phyloP scores from a whole-genome alignment of 2,113 vertebrate genomes.

The Pelecanoides urinatrix region DNA sequence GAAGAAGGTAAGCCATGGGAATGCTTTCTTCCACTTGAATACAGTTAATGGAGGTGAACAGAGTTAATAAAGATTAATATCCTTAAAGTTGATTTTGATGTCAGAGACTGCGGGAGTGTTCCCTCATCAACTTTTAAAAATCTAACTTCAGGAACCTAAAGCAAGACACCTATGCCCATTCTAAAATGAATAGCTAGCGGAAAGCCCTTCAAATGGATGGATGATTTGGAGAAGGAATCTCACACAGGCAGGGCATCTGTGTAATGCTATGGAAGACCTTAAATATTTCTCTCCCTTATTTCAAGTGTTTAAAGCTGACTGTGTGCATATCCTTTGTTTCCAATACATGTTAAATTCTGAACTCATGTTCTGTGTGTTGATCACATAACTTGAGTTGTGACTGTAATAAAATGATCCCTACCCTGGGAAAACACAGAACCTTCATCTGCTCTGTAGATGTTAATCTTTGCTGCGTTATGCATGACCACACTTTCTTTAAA shows the following conservation, averaged over 20 bases:
- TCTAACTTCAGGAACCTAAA: not conserved
- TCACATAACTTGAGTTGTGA: not conserved
- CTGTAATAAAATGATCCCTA: not conserved
- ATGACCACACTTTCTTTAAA: not conserved
- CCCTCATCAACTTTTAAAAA: not conserved
- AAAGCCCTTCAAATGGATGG: not conserved
- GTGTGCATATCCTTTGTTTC: not conserved
- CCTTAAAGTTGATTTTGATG: not conserved
- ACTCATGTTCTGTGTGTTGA: not conserved
- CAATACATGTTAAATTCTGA: not conserved
- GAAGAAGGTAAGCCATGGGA: not conserved
- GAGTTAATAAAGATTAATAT: not conserved
- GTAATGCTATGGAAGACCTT: not conserved
- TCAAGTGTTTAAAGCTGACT: not conserved
- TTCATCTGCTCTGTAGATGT: not conserved
- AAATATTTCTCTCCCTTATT: not conserved
- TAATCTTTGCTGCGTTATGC: not conserved
- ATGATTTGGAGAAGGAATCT: not conserved
- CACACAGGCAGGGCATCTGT: not conserved
- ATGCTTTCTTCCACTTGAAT: not conserved
- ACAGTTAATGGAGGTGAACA: not conserved
- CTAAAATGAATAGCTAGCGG: not conserved
- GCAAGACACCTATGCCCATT: not conserved
- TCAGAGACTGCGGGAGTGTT: not conserved
- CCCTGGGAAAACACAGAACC: not conserved